Conservation (phyloP, 2,797 vertebrate species). For the Agapornis canus region DNA sequence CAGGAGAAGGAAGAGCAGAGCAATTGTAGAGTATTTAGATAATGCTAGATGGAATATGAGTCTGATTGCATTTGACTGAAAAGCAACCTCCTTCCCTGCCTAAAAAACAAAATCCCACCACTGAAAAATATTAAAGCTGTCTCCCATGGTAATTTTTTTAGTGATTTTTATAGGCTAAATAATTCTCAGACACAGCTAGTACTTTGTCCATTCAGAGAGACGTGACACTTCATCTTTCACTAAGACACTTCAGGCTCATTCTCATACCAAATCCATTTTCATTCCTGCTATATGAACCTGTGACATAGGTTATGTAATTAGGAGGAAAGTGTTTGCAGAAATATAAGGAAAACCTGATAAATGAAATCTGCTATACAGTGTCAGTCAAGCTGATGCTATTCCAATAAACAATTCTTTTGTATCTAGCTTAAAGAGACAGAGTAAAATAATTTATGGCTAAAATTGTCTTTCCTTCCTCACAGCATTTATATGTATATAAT, state of each 20-base stretch:
- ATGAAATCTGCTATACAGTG: neutral
- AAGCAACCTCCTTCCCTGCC: neutral
- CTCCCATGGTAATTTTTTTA: neutral
- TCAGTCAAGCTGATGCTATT: conserved; percentile 6
- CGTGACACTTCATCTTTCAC: conserved; percentile 18
- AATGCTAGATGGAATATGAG: neutral
- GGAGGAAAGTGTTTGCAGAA: conserved; percentile 10
- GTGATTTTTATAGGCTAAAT: neutral
- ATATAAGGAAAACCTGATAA: conserved; percentile 6
- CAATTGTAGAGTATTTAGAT: neutral
- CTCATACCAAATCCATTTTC: conserved; percentile 41
- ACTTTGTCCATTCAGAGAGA: neutral
- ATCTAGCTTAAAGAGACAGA: neutral
- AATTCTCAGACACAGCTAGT: neutral
- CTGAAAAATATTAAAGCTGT: neutral
- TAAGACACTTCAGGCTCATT: conserved; percentile 7
- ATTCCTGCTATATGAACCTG: neutral
- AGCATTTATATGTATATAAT: neutral
- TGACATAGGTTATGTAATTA: conserved; percentile 52
- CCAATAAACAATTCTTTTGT: neutral
- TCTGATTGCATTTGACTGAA: conserved; percentile 18
- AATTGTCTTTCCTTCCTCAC: neutral
- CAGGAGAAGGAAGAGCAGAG: neutral
- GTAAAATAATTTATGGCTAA: neutral
- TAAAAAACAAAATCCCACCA: neutral